These are phyloP conservation scores for Euspilapteryx auroguttella DNA, from an alignment of 2,888 invertebrate species.

Conservation along the genomic window DNA sequence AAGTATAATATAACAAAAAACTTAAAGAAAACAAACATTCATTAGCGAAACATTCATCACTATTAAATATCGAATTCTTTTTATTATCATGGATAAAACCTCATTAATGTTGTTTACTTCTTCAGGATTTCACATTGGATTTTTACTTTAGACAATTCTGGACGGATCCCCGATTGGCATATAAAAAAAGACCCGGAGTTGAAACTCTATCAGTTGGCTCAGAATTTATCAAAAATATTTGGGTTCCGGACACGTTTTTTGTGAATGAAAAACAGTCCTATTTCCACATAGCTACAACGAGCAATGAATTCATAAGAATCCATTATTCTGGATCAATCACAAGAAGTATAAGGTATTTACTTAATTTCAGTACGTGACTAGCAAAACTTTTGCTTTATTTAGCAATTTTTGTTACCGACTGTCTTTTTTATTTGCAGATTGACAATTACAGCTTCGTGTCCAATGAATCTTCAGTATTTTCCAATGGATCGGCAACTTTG, in stretches of 20 bases:
- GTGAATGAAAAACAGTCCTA: conserved; percentile 99
- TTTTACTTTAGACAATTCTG: conserved; percentile 99
- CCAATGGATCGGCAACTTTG: conserved; percentile 96
- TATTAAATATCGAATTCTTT: too few species aligned
- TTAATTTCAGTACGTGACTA: too few species aligned
- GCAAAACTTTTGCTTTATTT: too few species aligned
- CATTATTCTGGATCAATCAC: conserved; percentile 94
- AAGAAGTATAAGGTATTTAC: conserved; percentile 84
- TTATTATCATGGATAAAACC: too few species aligned
- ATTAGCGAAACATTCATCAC: too few species aligned
- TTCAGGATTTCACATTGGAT: conserved; percentile 93
- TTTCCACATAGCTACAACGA: conserved; percentile 99
- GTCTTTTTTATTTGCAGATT: too few species aligned
- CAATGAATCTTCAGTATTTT: conserved; percentile 94
- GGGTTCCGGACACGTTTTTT: conserved; percentile 99
- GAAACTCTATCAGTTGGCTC: conserved; percentile 91
- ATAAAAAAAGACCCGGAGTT: conserved; percentile 83
- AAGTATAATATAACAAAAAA: too few species aligned
- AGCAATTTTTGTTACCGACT: too few species aligned
- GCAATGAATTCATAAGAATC: conserved; percentile 97
- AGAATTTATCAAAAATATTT: conserved; percentile 95
- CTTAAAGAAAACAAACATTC: too few species aligned
- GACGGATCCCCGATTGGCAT: conserved; percentile 93
- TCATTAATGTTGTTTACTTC: too few species aligned
- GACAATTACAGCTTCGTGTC: conserved; percentile 94